phyloP scores from a whole-genome alignment of 2,113 vertebrate genomes.

The Hymenochirus boettgeri region DNA sequence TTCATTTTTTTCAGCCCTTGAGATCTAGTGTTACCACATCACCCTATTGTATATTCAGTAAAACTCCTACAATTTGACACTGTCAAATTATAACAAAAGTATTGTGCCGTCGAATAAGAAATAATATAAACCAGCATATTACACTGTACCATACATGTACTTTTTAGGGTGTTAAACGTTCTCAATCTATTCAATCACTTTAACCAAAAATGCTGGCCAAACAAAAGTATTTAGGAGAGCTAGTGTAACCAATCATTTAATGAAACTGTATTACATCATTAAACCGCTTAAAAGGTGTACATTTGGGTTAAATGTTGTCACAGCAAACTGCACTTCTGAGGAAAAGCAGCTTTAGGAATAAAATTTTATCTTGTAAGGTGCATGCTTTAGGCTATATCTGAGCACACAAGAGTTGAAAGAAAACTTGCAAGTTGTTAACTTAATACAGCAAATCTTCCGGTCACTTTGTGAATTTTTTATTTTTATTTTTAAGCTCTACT shows the following conservation, averaged over 20 bases:
- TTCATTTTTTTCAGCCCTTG: too few species aligned
- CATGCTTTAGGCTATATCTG: neutral
- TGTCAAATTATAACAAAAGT: too few species aligned
- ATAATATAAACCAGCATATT: too few species aligned
- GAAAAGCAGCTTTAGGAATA: neutral
- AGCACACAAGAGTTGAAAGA: neutral
- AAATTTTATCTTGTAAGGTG: constrained; percentile 12
- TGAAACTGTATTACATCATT: neutral
- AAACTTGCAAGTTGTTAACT: neutral
- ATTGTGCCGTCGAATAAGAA: too few species aligned
- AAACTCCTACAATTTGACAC: too few species aligned
- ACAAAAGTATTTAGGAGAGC: neutral
- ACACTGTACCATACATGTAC: too few species aligned
- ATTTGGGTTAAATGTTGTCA: neutral
- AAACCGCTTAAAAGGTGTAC: constrained; percentile 14
- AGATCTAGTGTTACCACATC: too few species aligned
- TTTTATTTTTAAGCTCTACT: constrained; percentile 55
- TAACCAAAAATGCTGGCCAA: too few species aligned
- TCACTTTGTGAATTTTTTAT: constrained; percentile 51
- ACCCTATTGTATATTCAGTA: too few species aligned
- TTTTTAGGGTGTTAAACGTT: too few species aligned
- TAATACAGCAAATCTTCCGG: constrained; percentile 11
- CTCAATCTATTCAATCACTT: too few species aligned
- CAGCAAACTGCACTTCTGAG: constrained; percentile 4
- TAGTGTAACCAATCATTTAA: neutral